Conservation (phyloP, 1,140 invertebrate species). For the Harlomillsia oculata region DNA sequence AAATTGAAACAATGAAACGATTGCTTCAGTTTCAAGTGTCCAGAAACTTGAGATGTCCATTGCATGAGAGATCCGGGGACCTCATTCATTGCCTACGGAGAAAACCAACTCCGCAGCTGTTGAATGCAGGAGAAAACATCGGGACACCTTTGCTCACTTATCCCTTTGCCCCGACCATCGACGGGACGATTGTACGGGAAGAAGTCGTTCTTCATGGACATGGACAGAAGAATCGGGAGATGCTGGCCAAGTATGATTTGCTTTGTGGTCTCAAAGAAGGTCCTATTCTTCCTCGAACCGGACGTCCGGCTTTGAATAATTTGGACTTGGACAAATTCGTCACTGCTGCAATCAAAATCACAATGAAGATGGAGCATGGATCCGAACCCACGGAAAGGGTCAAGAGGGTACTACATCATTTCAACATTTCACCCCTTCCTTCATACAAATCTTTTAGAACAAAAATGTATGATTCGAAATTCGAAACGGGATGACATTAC, state of each 20-base stretch:
- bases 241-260: conserved; percentile 28
- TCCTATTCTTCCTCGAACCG: conserved; percentile 16
- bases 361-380: conserved; percentile 23
- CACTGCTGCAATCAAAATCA: conserved; percentile 29
- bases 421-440: background rate
- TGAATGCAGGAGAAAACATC: conserved; percentile 28
- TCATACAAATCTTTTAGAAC: background rate
- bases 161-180: conserved; percentile 27
- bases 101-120: conserved; percentile 16
- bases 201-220: conserved; percentile 18
- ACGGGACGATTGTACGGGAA: conserved; percentile 26
- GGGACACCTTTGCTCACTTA: conserved; percentile 18
- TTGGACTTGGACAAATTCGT: conserved; percentile 28
- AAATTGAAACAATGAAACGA: background rate
- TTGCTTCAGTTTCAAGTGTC: conserved; percentile 26
- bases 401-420: conserved; percentile 14
- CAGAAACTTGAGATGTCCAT: conserved; percentile 22
- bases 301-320: conserved; percentile 4
- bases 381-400: conserved; percentile 21
- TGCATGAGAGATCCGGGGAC: conserved; percentile 23
- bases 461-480: background rate
- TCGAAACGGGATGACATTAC: too few species aligned
- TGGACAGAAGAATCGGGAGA: conserved; percentile 4
- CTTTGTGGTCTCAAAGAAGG: conserved; percentile 30
- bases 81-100: conserved; percentile 18